Evolutionary conservation across 2,113 vertebrate species (phyloP), one percentile per base, ranked within the genome.

Genomic region (Brachionichthys hirsutus): DNA sequence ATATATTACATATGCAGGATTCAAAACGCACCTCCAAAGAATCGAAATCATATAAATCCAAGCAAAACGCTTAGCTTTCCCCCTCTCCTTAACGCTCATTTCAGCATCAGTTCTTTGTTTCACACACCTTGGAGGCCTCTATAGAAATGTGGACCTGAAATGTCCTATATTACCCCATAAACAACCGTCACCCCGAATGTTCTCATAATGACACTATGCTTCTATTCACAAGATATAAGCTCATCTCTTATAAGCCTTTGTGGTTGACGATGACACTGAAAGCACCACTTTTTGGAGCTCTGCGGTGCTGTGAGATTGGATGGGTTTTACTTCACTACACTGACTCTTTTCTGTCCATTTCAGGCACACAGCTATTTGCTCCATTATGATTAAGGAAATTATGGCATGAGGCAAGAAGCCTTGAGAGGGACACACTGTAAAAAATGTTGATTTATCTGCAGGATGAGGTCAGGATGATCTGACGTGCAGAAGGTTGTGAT

Each of bases 391-490:
- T 46, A 18, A 4, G 51, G 49, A 54, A 44, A 60, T 20, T 43
- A 54, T 44, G 58, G 66, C 51, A 56, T 14, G 11, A 57, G 67
- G 53, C 73, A 12, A 34, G 52, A 44, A 47, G 74, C 82, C 79
- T 72, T 72, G 8, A 36, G 47, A 35, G 60, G 38, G 4, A 61
- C 12, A n/a, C 43, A 51, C 11, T 60, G 24, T n/a, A 36, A 61
- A 70, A 71, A 36, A 35, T 18, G 1, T 34, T 17, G 3, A 10
- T 47, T 46, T 47, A 46, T 34, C 50, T 17, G 11, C 14, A 30
- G 18, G 38, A 46, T 13, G 22, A 65, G 69, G 80, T 74, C 77
- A 41, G 71, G 63, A 12, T 49, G 64, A 57, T 80, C 76, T 60
- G 83, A 87, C 85, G 70, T 3, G 13, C 47, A 46, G 35, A 34